Evolutionary conservation across 2,888 invertebrate genomes (phyloP), one percentile per base, ranked within the genome.

Genomic region (Diarsia mendica): DNA sequence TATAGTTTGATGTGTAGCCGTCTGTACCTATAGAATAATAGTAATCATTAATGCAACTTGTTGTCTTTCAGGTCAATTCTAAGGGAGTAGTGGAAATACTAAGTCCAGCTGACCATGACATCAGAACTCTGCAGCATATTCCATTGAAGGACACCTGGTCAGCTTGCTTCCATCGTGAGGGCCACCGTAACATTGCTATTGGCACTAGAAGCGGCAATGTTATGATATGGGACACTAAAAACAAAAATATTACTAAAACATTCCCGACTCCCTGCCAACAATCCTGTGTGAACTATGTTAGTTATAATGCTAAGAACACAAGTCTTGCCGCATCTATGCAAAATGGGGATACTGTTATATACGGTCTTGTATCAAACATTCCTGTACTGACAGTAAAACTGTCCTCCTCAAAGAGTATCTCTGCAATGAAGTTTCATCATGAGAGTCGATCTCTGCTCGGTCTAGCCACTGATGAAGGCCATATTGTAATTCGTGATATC

Each of bases 381-480:
- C 95, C 96, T 69, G 92, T 96, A 1, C 86, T 93, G 74, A 96
- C 94, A 53, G 92, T 96, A 13, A 96, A 95, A 86, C 89, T 96
- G 2, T 75, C 92, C 6, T 93, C 91, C 83, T 96, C 96, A 5
- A 95, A 92, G 85, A 96, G 95, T 79, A 94, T 97, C 75, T 95
- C 96, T 33, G 92, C 95, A 4, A 95, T 96, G 94, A 95, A 95
- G 79, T 97, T 96, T 76, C 96, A 97, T 83, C 96, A 95, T 82
- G 96, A 96, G 67, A 92, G 95, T 6, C 89, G 96, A 74, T 94
- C 95, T 8, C 80, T 96, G 53, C 89, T 97, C 2, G 96, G 96
- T 6, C 87, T 96, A 61, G 96, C 96, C n/a, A 95, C 96, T n/a
- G 96, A 96, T 80, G 96, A 97, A 86, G 97, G 97, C 0, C 96